Evolutionary conservation across 2,113 vertebrate species (phyloP).

Genomic region (Patagioenas fasciata): DNA sequence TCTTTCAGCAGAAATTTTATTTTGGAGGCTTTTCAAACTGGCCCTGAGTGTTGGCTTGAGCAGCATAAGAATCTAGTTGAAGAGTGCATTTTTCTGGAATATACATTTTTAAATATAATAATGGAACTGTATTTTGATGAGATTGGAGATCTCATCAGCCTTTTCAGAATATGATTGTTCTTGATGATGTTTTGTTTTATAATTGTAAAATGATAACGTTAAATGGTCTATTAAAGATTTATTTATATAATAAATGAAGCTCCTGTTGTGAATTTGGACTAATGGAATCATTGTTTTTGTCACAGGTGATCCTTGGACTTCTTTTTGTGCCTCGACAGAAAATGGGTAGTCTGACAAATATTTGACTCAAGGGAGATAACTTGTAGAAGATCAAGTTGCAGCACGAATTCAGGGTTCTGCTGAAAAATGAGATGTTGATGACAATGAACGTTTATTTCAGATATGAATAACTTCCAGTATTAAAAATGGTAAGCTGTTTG

Average conservation of each 20-base stretch:
- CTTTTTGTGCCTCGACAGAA: neutral
- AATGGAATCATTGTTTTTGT: conserved; percentile 54
- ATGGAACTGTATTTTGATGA: neutral
- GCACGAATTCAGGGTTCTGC: conserved; percentile 48
- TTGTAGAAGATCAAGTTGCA: conserved; percentile 54
- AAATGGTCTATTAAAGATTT: neutral
- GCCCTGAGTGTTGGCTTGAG: neutral
- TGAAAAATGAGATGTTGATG: conserved; percentile 60
- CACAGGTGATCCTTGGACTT: conserved; percentile 51
- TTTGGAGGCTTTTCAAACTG: neutral
- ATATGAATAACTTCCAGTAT: conserved; percentile 58
- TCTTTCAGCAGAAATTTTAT: neutral
- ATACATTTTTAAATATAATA: neutral
- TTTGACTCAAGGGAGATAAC: conserved; percentile 14
- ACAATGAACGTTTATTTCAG: conserved; percentile 55
- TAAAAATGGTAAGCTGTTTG: conserved; percentile 66
- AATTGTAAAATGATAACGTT: neutral
- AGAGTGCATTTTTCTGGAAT: neutral
- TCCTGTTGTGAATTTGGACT: conserved; percentile 20
- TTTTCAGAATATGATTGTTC: conserved; percentile 46
- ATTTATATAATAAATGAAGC: neutral
- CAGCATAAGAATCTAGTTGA: neutral
- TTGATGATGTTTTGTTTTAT: conserved; percentile 55
- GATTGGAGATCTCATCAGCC: neutral
- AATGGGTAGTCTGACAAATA: neutral